A percentile compares a stretch with the other conserved stretches of the same genome.
Conservation (phyloP, 2,888 invertebrate genomes). For the Latrodectus elegans region DNA sequence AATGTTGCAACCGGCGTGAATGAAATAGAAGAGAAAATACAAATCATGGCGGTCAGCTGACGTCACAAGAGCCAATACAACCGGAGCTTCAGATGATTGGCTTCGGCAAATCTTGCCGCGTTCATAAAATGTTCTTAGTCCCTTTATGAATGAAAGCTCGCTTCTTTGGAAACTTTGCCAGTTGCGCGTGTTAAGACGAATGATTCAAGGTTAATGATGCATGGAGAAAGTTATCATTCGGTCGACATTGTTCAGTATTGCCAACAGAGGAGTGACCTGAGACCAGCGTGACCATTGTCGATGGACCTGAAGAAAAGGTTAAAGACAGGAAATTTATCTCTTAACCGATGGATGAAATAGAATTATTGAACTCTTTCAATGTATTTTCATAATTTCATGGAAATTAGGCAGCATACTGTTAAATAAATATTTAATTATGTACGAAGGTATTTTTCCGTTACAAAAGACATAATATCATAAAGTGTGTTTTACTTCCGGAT, state of each 20-base stretch:
- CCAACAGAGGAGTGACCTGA: constrained; percentile 57
- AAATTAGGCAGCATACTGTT: too few species aligned
- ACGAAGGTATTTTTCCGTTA: too few species aligned
- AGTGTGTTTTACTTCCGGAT: too few species aligned
- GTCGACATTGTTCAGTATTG: constrained; percentile 56
- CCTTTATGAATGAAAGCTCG: constrained; percentile 33
- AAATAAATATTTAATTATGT: too few species aligned
- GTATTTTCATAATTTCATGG: too few species aligned
- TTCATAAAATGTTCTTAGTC: constrained; percentile 10
- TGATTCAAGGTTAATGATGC: constrained; percentile 64
- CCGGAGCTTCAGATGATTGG: constrained; percentile 17
- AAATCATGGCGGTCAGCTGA: constrained; percentile 46
- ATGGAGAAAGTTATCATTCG: constrained; percentile 54
- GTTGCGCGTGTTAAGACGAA: constrained; percentile 47
- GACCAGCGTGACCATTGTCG: constrained; percentile 57
- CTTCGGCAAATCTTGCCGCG: constrained; percentile 16
- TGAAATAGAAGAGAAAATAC: background rate
- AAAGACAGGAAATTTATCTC: constrained; percentile 43
- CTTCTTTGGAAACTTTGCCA: constrained; percentile 24
- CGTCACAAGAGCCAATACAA: constrained; percentile 28
- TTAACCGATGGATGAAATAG: background rate
- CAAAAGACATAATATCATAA: too few species aligned
- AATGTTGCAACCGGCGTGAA: background rate
- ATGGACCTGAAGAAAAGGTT: constrained; percentile 42
- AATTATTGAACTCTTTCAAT: too few species aligned